Conservation (phyloP, 2,797 vertebrate genomes). For the Phoeniculus purpureus region DNA sequence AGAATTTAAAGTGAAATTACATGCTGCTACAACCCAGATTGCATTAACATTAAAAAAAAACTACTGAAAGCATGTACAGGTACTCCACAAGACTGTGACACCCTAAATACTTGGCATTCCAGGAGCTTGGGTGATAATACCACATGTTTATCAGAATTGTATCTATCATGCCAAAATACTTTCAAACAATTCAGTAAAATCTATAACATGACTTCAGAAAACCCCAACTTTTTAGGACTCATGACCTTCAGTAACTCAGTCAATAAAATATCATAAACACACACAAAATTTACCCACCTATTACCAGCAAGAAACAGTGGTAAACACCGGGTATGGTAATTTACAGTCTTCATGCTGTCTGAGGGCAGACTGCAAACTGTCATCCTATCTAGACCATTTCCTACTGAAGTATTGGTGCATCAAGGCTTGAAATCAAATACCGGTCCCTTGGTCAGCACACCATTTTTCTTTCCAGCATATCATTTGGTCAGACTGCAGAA, state of each 20-base stretch:
- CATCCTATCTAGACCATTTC: not conserved
- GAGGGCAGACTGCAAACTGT: not conserved
- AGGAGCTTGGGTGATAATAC: not conserved
- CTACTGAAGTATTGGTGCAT: not conserved
- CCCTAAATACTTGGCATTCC: not conserved
- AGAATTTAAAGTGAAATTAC: not conserved
- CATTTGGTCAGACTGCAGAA: not conserved
- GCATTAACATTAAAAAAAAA: not conserved
- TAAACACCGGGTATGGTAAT: slow-evolving; percentile 25
- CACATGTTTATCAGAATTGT: not conserved
- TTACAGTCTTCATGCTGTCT: slow-evolving; percentile 15
- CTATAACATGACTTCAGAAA: not conserved
- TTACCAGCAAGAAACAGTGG: slow-evolving; percentile 39
- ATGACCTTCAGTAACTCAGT: slow-evolving; percentile 19
- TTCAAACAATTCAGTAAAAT: not conserved
- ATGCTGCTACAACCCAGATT: not conserved
- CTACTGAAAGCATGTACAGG: not conserved
- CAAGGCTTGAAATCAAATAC: slow-evolving; percentile 51
- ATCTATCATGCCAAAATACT: not conserved
- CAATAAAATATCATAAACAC: slow-evolving; percentile 22
- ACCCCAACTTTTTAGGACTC: not conserved
- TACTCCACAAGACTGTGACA: not conserved
- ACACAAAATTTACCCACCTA: not conserved
- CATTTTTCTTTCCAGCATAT: slow-evolving; percentile 14
- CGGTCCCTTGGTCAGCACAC: not conserved